Percentiles rank a stretch among this genome's conserved stretches.
Evolutionary conservation across 2,888 invertebrate genomes (phyloP).

Genomic region (Rotaria socialis): DNA sequence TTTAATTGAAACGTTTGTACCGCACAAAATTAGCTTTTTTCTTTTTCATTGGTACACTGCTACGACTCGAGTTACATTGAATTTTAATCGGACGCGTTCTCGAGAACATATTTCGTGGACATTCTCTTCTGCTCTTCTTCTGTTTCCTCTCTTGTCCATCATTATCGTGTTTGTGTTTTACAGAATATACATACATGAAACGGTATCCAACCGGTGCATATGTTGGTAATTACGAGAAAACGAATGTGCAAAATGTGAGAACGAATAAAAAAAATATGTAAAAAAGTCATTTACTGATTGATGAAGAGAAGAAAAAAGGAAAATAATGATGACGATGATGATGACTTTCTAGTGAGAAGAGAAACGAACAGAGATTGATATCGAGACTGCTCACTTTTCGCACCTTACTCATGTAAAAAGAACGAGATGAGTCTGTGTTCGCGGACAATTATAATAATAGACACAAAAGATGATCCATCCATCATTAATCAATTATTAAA

Average conservation of each 20-base stretch:
- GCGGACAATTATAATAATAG: neutral
- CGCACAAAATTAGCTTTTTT: neutral
- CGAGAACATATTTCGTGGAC: neutral
- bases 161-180: slow-evolving; percentile 23
- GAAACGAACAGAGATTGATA: neutral
- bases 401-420: neutral
- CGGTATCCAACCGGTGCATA: slow-evolving; percentile 2
- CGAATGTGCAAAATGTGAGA: neutral
- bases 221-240: neutral
- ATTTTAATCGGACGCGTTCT: neutral
- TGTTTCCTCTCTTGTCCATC: neutral
- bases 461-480: neutral
- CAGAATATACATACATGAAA: slow-evolving; percentile 16
- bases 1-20: slow-evolving; percentile 24
- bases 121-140: neutral
- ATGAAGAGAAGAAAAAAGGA: neutral
- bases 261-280: neutral
- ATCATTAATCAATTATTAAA: neutral
- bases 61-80: neutral
- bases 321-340: neutral
- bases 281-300: neutral
- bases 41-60: neutral
- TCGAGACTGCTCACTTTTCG: neutral
- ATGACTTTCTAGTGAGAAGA: neutral
- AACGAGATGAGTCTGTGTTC: neutral